Evolutionary conservation across 1,140 invertebrate genomes (phyloP).

Genomic region (Laodelphax striatellus): DNA sequence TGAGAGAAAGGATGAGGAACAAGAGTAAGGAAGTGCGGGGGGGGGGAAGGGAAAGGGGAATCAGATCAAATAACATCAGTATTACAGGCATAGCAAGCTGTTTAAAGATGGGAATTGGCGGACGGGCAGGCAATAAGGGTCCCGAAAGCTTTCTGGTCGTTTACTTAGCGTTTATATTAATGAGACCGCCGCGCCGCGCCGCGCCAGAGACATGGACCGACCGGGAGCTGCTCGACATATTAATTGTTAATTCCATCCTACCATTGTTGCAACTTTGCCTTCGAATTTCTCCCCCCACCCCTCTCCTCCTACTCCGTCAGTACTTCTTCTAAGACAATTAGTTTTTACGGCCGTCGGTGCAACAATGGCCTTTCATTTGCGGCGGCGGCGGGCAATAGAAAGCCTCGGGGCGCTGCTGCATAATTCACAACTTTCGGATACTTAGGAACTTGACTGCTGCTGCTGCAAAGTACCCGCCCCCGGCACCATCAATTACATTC

Average conservation of each 20-base stretch:
- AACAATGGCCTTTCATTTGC: background rate
- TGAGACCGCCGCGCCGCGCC: background rate
- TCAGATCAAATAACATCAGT: background rate
- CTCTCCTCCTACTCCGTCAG: background rate
- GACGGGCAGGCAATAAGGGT: background rate
- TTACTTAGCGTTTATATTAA: constrained; percentile 4
- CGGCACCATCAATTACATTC: no score
- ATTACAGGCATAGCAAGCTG: background rate
- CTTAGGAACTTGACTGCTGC: no score
- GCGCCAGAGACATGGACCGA: background rate
- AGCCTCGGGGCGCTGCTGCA: background rate
- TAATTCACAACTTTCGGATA: background rate
- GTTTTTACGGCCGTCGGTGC: background rate
- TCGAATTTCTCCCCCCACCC: background rate
- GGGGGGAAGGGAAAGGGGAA: background rate
- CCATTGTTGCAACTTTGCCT: background rate
- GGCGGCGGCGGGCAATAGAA: background rate
- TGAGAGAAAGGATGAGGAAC: background rate
- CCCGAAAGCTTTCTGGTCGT: background rate
- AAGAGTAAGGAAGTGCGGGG: background rate
- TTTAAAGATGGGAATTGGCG: background rate
- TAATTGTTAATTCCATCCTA: background rate
- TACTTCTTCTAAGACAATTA: constrained; percentile 1
- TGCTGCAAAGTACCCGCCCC: no score
- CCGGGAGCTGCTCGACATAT: background rate